Conservation (phyloP, 2,797 vertebrate species). For the Myiotriccus ornatus region DNA sequence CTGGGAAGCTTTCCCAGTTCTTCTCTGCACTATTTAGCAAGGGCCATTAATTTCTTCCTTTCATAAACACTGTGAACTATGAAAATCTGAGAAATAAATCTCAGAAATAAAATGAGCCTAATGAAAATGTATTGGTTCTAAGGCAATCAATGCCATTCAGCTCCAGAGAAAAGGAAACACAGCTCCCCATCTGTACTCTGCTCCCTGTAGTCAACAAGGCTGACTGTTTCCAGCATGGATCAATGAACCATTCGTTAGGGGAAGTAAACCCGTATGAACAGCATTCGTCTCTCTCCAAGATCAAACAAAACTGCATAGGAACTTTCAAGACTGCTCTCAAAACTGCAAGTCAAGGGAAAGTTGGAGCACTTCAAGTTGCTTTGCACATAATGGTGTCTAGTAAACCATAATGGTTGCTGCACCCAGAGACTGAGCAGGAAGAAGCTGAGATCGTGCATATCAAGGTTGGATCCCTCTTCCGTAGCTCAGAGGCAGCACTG, state of each 20-base stretch:
- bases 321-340: neutral
- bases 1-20: slow-evolving; percentile 5
- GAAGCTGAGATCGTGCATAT: neutral
- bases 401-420: neutral
- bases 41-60: slow-evolving; percentile 42
- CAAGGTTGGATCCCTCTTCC: neutral
- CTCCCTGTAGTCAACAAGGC: slow-evolving; percentile 9
- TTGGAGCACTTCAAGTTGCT: neutral
- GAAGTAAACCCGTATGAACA: slow-evolving; percentile 2
- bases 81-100: slow-evolving; percentile 49
- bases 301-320: neutral
- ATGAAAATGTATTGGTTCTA: slow-evolving; percentile 56
- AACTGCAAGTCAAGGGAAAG: neutral
- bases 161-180: neutral
- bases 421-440: neutral
- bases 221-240: slow-evolving; percentile 40
- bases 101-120: slow-evolving; percentile 40
- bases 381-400: neutral
- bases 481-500: neutral
- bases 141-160: slow-evolving; percentile 27
- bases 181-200: neutral
- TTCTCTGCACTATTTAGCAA: neutral
- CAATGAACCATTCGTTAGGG: slow-evolving; percentile 21
- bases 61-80: slow-evolving; percentile 34
- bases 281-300: slow-evolving; percentile 13